Conservation (phyloP, 2,888 invertebrate species). For the Metopia argyrocephala region DNA sequence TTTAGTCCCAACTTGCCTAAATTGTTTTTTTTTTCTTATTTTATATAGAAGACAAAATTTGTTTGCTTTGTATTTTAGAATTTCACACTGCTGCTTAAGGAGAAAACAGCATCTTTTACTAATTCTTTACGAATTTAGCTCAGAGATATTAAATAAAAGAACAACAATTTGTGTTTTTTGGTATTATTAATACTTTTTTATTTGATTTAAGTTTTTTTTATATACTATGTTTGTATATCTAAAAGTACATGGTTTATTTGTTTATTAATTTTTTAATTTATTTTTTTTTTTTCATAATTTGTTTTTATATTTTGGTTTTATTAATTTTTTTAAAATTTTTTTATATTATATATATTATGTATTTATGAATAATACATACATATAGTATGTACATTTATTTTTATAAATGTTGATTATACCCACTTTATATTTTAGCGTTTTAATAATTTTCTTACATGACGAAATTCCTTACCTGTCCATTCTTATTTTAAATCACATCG, state of each 20-base stretch:
- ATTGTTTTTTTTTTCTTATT: no score
- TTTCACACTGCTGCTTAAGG: constrained; percentile 54
- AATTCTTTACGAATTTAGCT: constrained; percentile 51
- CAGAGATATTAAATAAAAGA: constrained; percentile 5
- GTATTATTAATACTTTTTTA: not conserved
- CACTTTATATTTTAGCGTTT: not conserved
- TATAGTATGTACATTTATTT: not conserved
- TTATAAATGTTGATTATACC: not conserved
- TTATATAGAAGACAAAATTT: no score
- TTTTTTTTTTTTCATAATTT: not conserved
- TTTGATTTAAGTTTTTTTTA: not conserved
- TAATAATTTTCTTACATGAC: not conserved
- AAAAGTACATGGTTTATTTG: not conserved
- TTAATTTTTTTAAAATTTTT: not conserved
- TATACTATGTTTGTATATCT: not conserved
- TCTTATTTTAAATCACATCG: constrained; percentile 38
- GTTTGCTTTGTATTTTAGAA: constrained; percentile 43
- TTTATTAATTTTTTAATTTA: not conserved
- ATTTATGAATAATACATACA: no score
- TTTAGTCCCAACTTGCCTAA: no score
- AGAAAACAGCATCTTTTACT: constrained; percentile 48
- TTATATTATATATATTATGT: no score
- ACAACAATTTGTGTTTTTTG: not conserved
- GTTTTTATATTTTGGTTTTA: not conserved
- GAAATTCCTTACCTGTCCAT: not conserved